Evolutionary conservation across 2,797 vertebrate species (phyloP), one percentile per base, ranked within the genome.

Genomic region (Peromyscus melanophrys): DNA sequence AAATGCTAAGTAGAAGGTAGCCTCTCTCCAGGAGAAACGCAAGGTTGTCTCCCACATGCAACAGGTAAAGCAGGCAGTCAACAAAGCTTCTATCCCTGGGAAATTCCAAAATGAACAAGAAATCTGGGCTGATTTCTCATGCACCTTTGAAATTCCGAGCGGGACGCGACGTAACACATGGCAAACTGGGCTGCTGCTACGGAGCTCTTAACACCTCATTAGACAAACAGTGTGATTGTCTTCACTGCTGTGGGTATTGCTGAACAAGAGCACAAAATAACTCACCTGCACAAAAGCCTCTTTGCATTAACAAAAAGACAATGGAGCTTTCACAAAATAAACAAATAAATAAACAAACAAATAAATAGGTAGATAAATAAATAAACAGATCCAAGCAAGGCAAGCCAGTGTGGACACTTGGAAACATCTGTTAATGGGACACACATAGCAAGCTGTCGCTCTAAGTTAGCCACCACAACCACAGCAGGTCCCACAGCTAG

Each of bases 401-500:
- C 98, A 98, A 98, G 98, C 98, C 96, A 97, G 97, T 97, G 93
- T 31, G 97, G 46, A 97, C 80, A 99, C 98, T 97, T 98, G 94
- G 82, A 98, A 98, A 98, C 96, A 94, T 89, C 97, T 98, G 98
- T 99, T 99, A 99, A 98, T 98, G 96, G 96, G 98, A 98, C 96
- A 90, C 97, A 97, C 94, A 98, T 96, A 99, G 98, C 97, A 98
- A 97, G 98, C 99, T 97, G 98, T 92, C 82, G 93, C 95, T 96
- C 97, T 97, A 96, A 95, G 98, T 99, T 99, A 99, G 98, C 98
- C 98, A 98, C 98, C 98, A 92, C 98, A 98, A 98, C 98, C 99
- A 99, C 9, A 99, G 99, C 98, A 84, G 82, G 96, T 98, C 98
- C 99, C 98, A 98, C 97, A 98, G 98, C 98, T 98, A 98, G 98